Evolutionary conservation across 2,113 vertebrate genomes (phyloP).

Genomic region (Falco punctatus): DNA sequence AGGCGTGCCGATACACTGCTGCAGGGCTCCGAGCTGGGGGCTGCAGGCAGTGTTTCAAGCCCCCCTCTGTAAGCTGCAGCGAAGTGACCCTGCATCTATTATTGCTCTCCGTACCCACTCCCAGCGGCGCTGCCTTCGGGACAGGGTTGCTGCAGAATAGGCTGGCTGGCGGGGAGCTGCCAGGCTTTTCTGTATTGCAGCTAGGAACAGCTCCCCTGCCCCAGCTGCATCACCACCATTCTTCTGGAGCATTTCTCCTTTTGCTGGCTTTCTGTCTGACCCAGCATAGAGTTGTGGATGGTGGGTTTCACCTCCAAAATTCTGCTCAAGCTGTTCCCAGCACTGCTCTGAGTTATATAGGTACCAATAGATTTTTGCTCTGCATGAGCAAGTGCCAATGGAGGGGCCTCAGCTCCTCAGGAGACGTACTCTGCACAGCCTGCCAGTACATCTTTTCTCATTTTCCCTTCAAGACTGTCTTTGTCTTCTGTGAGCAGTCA

Average conservation of each 20-base stretch:
- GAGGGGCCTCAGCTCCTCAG: neutral
- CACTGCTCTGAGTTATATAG: neutral
- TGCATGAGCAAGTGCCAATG: neutral
- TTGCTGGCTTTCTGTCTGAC: neutral
- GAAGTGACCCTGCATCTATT: too few relatives aligned
- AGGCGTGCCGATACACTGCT: neutral
- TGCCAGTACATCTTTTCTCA: neutral
- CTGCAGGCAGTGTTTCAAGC: neutral
- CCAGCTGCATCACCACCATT: neutral
- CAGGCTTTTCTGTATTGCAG: neutral
- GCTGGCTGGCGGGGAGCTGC: neutral
- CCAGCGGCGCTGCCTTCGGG: accelerated
- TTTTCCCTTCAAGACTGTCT: neutral
- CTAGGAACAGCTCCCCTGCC: neutral
- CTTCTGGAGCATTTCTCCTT: neutral
- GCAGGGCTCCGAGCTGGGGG: neutral
- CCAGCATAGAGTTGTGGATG: neutral
- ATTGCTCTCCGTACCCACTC: accelerated
- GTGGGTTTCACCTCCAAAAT: neutral
- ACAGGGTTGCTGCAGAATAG: neutral
- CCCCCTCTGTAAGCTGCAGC: neutral
- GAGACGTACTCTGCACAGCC: neutral
- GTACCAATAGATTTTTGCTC: neutral
- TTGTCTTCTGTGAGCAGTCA: neutral
- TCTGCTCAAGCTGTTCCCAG: neutral